Evolutionary conservation across 2,888 invertebrate species (phyloP).

Genomic region (Agriopis leucophaearia): DNA sequence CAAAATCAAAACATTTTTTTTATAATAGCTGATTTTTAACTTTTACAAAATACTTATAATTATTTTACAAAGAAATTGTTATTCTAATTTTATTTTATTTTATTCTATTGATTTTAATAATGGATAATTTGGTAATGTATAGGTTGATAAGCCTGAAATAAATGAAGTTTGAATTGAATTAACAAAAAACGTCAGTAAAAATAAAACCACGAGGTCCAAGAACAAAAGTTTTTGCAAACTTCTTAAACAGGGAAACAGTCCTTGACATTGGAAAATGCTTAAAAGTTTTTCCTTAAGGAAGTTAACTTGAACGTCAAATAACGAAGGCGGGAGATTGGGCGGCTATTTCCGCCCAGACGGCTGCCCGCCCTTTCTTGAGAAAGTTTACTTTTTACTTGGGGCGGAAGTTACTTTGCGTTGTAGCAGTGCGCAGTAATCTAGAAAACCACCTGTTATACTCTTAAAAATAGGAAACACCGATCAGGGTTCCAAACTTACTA

Average conservation of each 20-base stretch:
- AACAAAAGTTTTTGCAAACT: conserved; percentile 55
- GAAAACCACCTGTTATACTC: conserved; percentile 43
- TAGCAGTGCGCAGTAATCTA: conserved; percentile 6
- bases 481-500: background rate
- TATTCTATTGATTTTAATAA: too few relatives aligned
- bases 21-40: too few relatives aligned
- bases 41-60: too few relatives aligned
- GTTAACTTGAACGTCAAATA: conserved; percentile 76
- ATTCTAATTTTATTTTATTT: too few relatives aligned
- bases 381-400: conserved; percentile 69
- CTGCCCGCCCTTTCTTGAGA: conserved; percentile 70
- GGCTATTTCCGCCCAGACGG: conserved; percentile 71
- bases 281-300: conserved; percentile 80
- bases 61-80: too few relatives aligned
- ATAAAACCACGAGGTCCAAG: background rate
- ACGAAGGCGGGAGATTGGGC: conserved; percentile 75
- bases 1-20: too few relatives aligned
- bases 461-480: background rate
- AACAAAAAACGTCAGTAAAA: background rate
- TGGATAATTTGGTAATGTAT: too few relatives aligned
- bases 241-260: conserved; percentile 61
- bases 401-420: conserved; percentile 44
- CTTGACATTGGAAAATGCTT: conserved; percentile 74
- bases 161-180: too few relatives aligned
- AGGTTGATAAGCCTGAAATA: too few relatives aligned